A percentile compares a stretch with the other conserved stretches of the same genome.
Conservation (phyloP, 2,797 vertebrate genomes). For the Tragelaphus oryx region DNA sequence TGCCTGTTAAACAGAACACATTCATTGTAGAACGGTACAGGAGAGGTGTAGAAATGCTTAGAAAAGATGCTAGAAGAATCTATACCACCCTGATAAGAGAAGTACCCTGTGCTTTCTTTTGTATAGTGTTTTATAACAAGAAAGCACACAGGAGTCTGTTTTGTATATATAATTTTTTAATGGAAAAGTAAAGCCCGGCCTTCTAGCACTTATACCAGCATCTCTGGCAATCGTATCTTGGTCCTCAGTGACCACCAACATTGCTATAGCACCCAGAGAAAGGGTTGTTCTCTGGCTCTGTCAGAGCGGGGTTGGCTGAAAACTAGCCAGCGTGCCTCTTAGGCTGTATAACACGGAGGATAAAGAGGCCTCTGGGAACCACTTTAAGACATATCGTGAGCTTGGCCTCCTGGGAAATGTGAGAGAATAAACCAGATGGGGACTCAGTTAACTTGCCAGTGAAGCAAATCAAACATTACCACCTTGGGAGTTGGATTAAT, state of each 20-base stretch:
- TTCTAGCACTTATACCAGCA: not conserved
- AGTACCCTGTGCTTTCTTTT: not conserved
- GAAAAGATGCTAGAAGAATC: not conserved
- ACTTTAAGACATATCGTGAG: not conserved
- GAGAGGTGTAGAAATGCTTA: not conserved
- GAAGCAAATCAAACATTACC: not conserved
- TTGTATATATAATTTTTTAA: not conserved
- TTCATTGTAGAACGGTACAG: not conserved
- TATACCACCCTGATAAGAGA: not conserved
- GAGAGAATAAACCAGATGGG: not conserved
- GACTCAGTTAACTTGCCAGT: not conserved
- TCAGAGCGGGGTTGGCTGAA: not conserved
- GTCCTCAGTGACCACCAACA: not conserved
- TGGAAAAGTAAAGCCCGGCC: not conserved
- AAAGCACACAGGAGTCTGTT: not conserved
- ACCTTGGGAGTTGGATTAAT: not conserved
- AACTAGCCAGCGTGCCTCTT: not conserved
- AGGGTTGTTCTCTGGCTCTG: not conserved
- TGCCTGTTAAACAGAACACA: not conserved
- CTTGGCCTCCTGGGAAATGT: not conserved
- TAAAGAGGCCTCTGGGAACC: not conserved
- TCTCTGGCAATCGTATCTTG: not conserved
- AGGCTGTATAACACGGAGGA: accelerated
- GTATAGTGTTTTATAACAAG: not conserved
- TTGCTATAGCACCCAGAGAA: accelerated